These are phyloP conservation scores for Enteromius paludinosus DNA, from an alignment of 2,797 vertebrate genomes.

Conservation along the genomic window DNA sequence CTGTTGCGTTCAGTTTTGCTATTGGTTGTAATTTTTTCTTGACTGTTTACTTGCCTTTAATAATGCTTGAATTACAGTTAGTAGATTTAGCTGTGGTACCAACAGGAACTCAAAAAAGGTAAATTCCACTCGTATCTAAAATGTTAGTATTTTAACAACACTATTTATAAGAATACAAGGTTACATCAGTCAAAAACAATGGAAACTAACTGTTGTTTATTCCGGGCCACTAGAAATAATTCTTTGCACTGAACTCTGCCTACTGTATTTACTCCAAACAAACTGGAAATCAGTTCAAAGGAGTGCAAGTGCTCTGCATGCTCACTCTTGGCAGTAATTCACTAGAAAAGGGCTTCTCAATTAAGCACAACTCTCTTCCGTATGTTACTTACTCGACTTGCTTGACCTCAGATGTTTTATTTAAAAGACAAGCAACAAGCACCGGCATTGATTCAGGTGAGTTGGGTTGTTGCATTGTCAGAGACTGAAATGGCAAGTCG, in stretches of 20 bases:
- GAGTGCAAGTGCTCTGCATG: neutral
- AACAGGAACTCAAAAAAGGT: neutral
- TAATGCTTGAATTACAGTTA: neutral
- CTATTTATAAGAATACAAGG: neutral
- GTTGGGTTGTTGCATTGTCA: constrained; percentile 70
- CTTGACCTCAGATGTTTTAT: constrained; percentile 46
- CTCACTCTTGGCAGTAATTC: neutral
- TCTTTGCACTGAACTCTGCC: neutral
- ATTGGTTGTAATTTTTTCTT: neutral
- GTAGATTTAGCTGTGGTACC: neutral
- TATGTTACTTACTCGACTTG: constrained; percentile 57
- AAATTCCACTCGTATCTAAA: neutral
- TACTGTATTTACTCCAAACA: constrained; percentile 68
- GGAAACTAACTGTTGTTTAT: neutral
- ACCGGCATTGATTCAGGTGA: constrained; percentile 66
- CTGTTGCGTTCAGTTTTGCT: neutral
- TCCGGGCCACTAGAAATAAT: constrained; percentile 4
- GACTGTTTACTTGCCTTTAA: neutral
- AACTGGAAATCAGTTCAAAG: constrained; percentile 66
- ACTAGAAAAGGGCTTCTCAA: neutral
- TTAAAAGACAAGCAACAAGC: constrained; percentile 56
- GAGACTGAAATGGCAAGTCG: constrained; percentile 73
- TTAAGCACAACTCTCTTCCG: constrained; percentile 44
- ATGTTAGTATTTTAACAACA: neutral
- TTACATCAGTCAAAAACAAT: neutral